Base-by-base conservation (phyloP, 2,797 vertebrate species). In the Dipus sagitta region DNA sequence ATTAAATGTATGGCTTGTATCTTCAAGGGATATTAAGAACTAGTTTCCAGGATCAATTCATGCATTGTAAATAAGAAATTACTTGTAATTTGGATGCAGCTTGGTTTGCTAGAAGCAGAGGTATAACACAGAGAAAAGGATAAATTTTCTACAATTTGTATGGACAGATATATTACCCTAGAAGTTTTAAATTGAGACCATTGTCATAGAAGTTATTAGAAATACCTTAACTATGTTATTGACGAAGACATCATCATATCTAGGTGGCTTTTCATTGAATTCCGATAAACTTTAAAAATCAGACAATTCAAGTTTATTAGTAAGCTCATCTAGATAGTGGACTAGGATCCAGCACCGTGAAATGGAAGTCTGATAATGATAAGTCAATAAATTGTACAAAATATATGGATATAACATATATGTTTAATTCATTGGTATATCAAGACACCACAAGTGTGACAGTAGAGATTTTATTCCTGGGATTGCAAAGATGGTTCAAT, bases 401-500 rank as follows among this genome's bases (percentile, higher is more conserved):
- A 58, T 58, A 12, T 91, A 14, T 86, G 26, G 58, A 20, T 64
- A 30, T 71, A 79, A 93, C 34, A 24, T 72, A 68, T 26, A 18
- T 92, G 62, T 47, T 34, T 62, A 80, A 77, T 93, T 77, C 52
- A 86, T 83, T 47, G 34, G 0, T 32, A 12, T 79, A 52, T 62
- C 26, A 81, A 77, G 91, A 79, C 8, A 85, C 32, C 3, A 2
- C 15, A 86, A 72, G 6, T 72, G 3, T 89, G 54, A 79, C 47
- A 38, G 42, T 42, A n/a, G 54, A 32, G 8, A 42, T 80, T 82
- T 80, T 86, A 17, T 78, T 58, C 9, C 30, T 89, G 86, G 62
- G 30, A 78, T 30, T 77, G 20, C 38, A 83, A 93, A 95, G 64
- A 74, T 78, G 5, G 80, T 77, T 92, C 76, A 88, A 17, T 93